Conservation (phyloP, 2,797 vertebrate species). For the Argya squamiceps region DNA sequence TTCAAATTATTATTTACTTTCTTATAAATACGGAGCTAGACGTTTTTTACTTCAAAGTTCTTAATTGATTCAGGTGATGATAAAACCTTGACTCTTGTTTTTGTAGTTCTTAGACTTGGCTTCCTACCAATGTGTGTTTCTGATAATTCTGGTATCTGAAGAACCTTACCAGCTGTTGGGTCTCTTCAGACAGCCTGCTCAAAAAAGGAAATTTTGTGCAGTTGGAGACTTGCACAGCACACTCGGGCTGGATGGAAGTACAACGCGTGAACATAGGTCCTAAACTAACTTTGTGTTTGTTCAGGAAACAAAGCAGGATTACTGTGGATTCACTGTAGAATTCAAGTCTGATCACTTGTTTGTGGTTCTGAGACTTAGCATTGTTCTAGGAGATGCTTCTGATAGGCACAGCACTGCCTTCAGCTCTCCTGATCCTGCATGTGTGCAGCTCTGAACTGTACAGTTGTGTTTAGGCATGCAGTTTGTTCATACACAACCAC, state of each 20-base stretch:
- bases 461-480: background rate
- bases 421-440: fast-evolving
- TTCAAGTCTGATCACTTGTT: background rate
- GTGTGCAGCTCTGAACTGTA: background rate
- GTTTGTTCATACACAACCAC: fast-evolving
- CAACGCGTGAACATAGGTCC: background rate
- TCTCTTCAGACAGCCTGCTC: background rate
- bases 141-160: background rate
- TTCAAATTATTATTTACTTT: background rate
- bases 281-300: background rate
- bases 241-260: background rate
- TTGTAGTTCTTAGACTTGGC: background rate
- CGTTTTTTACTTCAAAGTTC: background rate
- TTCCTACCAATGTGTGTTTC: background rate
- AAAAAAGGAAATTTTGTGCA: background rate
- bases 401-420: fast-evolving
- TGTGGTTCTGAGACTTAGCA: background rate
- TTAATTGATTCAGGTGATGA: background rate
- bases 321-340: background rate
- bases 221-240: background rate
- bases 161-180: background rate
- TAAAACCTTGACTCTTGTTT: background rate
- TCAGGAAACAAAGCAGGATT: background rate
- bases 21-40: background rate
- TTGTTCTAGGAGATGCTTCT: background rate